Base-by-base conservation (phyloP, 2,113 vertebrate species). In the Gadus macrocephalus region DNA sequence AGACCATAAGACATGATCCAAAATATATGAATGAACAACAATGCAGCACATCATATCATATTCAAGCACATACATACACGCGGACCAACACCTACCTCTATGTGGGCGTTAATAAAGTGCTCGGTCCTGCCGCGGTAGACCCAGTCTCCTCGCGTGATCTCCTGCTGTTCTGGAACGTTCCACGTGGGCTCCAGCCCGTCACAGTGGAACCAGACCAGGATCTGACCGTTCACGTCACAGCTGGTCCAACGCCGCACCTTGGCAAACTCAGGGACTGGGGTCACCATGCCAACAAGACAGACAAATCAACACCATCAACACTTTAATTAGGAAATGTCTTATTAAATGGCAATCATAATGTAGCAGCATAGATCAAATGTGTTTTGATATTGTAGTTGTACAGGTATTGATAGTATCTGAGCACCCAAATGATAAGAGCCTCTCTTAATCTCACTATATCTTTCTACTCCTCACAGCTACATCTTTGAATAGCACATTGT, bases 121-220 rank as follows among this genome's bases (percentile, higher is more conserved):
- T 94, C 91, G 0, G 91, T 92, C 59, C 89, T 90, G 1, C 93
- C 93, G 0, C 70, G 66, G 72, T 91, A 93, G 66, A 89, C 84
- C 92, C 94, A 92, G 56, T 91, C 78, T 1, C 82, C 74, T 0
- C 63, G 78, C 15, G 73, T n/a, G 5, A 92, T 81, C 87, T 94
- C 89, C 1, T 42, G 49, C 81, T 88, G 91, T 67, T 92, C 85
- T 0, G 93, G 93, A 15, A 94, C 72, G 0, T 20, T 78, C 94
- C 94, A 93, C 0, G 42, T 72, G 0, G 92, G 91, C 6, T 85
- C 27, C 0, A 66, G 2, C 12, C 90, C 85, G 1, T 92, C 87
- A 1, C 93, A 90, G 87, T 91, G 93, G 78, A 85, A 93, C 93
- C 93, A 93, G 8, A 93, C 64, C 79, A 93, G 81, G 68, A 97